Evolutionary conservation across 2,113 vertebrate species (phyloP).

Genomic region (Sylvilagus bachmani): DNA sequence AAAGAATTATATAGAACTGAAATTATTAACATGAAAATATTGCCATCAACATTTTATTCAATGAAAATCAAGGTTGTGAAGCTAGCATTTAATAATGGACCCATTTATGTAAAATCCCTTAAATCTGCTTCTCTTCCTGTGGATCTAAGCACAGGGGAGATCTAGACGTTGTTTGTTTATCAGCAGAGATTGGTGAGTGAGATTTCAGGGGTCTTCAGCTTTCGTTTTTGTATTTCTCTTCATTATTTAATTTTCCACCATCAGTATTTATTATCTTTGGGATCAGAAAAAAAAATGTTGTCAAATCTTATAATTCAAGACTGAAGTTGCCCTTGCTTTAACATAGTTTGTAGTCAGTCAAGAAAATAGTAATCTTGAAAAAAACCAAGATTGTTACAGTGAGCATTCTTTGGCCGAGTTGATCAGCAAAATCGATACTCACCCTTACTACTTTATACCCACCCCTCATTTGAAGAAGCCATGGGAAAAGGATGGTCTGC

Average conservation of each 20-base stretch:
- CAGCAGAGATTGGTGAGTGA: neutral
- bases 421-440: neutral
- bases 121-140: neutral
- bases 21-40: conserved; percentile 20
- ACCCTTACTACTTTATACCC: neutral
- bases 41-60: neutral
- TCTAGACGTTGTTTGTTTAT: neutral
- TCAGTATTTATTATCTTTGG: conserved; percentile 4
- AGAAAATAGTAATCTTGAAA: neutral
- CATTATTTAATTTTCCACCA: neutral
- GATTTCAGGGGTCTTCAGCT: neutral
- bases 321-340: neutral
- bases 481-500: neutral
- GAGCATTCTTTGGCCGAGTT: neutral
- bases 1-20: conserved; percentile 1
- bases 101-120: neutral
- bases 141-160: neutral
- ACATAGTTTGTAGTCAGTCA: neutral
- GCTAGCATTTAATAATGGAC: neutral
- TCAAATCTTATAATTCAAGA: neutral
- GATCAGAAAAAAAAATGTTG: conserved; percentile 46
- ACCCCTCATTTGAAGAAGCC: neutral
- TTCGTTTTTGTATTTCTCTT: neutral
- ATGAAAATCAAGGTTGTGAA: neutral
- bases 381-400: neutral